phyloP scores from a whole-genome alignment of 2,113 vertebrate genomes.

The Chamaea fasciata region DNA sequence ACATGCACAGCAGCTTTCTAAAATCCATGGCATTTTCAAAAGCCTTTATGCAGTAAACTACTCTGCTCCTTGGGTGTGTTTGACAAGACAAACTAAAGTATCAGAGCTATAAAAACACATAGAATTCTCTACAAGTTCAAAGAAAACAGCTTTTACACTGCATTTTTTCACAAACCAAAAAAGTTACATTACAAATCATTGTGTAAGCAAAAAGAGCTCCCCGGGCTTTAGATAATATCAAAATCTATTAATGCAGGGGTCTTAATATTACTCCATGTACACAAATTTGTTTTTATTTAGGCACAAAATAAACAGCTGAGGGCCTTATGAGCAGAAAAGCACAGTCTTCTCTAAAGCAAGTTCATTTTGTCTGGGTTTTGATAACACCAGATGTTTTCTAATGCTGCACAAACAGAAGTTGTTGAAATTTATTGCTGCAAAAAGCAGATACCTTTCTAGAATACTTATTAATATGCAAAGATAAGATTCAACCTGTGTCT shows the following conservation, averaged over 20 bases:
- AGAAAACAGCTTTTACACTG: background rate
- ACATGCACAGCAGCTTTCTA: background rate
- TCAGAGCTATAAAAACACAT: background rate
- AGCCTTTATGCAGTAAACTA: background rate
- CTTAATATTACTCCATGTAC: background rate
- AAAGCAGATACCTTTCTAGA: constrained; percentile 48
- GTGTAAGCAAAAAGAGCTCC: background rate
- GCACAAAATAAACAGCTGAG: background rate
- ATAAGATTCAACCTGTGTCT: constrained; percentile 6
- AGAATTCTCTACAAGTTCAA: background rate
- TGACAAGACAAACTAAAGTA: background rate
- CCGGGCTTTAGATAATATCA: background rate
- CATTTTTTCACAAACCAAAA: background rate
- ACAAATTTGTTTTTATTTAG: background rate
- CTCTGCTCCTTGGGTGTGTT: background rate
- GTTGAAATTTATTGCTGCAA: constrained; percentile 55
- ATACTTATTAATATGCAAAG: constrained; percentile 44
- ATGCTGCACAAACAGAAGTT: constrained; percentile 34
- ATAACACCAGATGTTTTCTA: constrained; percentile 52
- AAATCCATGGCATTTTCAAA: background rate
- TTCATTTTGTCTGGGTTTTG: constrained; percentile 28
- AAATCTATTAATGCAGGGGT: background rate
- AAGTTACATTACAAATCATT: background rate
- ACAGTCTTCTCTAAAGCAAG: background rate
- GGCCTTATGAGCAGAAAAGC: background rate